Conservation (phyloP, 2,797 vertebrate genomes). For the Clarias pachynema region DNA sequence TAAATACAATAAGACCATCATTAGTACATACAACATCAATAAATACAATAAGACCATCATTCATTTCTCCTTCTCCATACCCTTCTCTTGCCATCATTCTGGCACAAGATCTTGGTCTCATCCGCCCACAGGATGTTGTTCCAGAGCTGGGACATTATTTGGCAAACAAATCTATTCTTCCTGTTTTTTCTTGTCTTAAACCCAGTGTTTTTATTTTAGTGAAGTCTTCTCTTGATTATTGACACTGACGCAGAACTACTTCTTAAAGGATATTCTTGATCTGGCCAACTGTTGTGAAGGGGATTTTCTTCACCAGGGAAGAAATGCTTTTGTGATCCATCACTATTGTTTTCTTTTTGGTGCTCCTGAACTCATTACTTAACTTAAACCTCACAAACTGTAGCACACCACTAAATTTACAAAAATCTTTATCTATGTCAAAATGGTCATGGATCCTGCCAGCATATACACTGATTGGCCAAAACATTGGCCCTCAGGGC, state of each 20-base stretch:
- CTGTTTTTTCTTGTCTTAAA: not conserved
- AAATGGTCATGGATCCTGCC: not conserved
- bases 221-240: not conserved
- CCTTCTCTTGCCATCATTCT: not conserved
- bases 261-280: not conserved
- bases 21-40: too few species aligned
- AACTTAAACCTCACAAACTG: not conserved
- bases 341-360: not conserved
- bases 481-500: too few species aligned
- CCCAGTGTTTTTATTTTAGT: not conserved
- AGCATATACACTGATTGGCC: too few species aligned
- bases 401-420: not conserved
- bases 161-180: not conserved
- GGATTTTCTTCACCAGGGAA: not conserved
- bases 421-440: not conserved
- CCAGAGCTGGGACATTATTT: not conserved
- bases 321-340: not conserved
- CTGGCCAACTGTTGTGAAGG: not conserved
- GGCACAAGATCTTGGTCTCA: not conserved
- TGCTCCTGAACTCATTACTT: not conserved
- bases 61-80: not conserved
- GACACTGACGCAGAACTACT: not conserved
- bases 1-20: not conserved
- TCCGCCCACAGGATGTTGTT: not conserved
- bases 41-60: not conserved